Evolutionary conservation across 23 tunicate species (phyloP), one percentile per base, ranked within the genome.

Genomic region (Styela clava): DNA sequence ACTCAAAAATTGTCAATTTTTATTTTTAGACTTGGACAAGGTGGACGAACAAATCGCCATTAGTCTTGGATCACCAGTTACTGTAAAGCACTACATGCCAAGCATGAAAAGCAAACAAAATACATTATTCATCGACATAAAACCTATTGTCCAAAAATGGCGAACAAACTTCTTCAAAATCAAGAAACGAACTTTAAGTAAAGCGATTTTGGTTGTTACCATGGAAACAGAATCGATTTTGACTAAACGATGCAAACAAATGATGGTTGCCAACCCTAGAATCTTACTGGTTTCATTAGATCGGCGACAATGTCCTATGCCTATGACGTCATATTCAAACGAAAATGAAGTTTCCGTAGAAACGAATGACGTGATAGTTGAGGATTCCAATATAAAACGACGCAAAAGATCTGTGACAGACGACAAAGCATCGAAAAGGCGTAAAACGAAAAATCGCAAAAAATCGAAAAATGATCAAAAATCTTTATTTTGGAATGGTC

Each of bases 181-280:
- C 51, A 72, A 34, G 52, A 72, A 23, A 34, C 44, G 52, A 20
- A 24, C 31, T 1, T 26, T 76, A 35, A 20, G 62, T 56, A 44
- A 64, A 26, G 81, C 81, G 35, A 16, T 76, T 76, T 29, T 76
- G 33, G 33, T 76, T 16, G 26, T 76, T 20, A 44, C 81, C 32
- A 24, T 44, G 64, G 81, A 76, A 36, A 26, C 65, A 18, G 29
- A 52, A 33, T 76, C 64, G 1, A 16, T 33, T 52, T 0, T 33
- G 2, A 1, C 64, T 19, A 76, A 36, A 0, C 81, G 1, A 76
- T 76, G 81, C 81, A 23, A 33, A 22, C 65, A 23, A 1, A n/a
- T 56, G 1, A 22, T 76, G 27, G 0, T 44, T 16, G 9, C 65
- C 32, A 44, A 33, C 21, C 81, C 81, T 0, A 76, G 44, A 29